Evolutionary conservation across 2,888 invertebrate species (phyloP), one percentile per base, ranked within the genome.

Genomic region (Dryadula phaetusa): DNA sequence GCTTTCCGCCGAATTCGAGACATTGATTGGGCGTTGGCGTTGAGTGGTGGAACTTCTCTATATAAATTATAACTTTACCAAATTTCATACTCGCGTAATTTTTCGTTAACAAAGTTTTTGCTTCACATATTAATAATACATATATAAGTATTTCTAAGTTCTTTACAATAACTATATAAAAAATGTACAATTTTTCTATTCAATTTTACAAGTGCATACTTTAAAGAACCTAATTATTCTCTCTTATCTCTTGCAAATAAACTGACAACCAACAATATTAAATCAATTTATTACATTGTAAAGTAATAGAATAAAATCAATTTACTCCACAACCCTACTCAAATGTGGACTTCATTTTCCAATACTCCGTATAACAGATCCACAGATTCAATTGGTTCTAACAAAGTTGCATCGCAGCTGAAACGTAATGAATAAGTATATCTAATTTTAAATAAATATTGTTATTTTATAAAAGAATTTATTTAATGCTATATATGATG

Each of bases 361-460:
- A 25, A 64, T 64, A 64, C 34, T 46, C 34, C 63, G 28, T 25
- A 37, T 47, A 47, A 62, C 18, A 25, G 46, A 52, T 40, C 28
- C 40, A 47, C 53, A 56, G 22, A 64, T 58, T 64, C 64, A 56
- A 64, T 64, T 34, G 32, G 20, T 18, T 22, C n/a, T 20, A 64
- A 64, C 64, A 64, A 64, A 64, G 56, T 64, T 58, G 56, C 47
- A 58, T 54, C 28, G 46, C 28, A 47, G 49, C 58, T 47, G 20
- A 37, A 49, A 49, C n/a, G 40, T 18, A 40, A 34, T 20, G 22
- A 46, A 44, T 54, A 18, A 40, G 10, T 18, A n/a, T n/a, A 32
- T 53, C 16, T 10, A 25, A 54, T 56, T 12, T 56, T 5, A 56
- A 18, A 20, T 32, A 0, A 18, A 7, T 20, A 20, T 34, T 14